Base-by-base conservation (phyloP, 2,113 vertebrate genomes). In the Sylvilagus bachmani region DNA sequence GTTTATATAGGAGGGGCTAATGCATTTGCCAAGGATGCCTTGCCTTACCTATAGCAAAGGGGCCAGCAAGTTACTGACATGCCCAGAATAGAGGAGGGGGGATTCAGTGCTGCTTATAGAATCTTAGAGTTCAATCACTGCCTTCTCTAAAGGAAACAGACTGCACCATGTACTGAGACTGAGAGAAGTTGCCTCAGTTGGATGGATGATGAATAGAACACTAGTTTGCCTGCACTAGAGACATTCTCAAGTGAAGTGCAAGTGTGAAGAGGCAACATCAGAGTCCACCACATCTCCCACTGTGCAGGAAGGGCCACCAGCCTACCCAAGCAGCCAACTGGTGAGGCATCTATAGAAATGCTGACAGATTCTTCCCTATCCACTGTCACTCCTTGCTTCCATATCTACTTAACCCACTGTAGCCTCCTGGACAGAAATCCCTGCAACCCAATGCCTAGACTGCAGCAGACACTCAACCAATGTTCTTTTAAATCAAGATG, bases 401-500 rank as follows among this genome's bases (percentile, higher is more conserved):
- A 27, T 12, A 70, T 51, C 36, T 31, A 58, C 21, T 55, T 53
- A 84, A 80, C 44, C 16, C 10, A 62, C 71, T 81, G 22, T 66
- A 83, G 83, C 29, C 33, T 93, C 36, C 2, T 1, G 21, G 51
- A 49, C 83, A 91, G 93, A 95, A 90, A 38, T 1, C 9, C 7
- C 87, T 85, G 69, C 14, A 25, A 92, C 44, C 6, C 36, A 85
- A 71, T 82, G 25, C 24, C 58, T 79, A 29, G 64, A 79, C 75
- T 58, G 83, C 55, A 86, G 16, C 17, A 89, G 70, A 24, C 36
- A 79, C 14, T 79, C 74, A 49, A 27, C 87, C 55, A 83, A 24
- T 84, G 38, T 77, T 91, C n/a, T 89, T 79, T 93, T 86, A 88
- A 96, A 31, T 87, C 51, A 94, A 80, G 73, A 44, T 44, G 44